Evolutionary conservation across 2,888 invertebrate species (phyloP), one percentile per base, ranked within the genome.

Genomic region (Athetis lepigone): DNA sequence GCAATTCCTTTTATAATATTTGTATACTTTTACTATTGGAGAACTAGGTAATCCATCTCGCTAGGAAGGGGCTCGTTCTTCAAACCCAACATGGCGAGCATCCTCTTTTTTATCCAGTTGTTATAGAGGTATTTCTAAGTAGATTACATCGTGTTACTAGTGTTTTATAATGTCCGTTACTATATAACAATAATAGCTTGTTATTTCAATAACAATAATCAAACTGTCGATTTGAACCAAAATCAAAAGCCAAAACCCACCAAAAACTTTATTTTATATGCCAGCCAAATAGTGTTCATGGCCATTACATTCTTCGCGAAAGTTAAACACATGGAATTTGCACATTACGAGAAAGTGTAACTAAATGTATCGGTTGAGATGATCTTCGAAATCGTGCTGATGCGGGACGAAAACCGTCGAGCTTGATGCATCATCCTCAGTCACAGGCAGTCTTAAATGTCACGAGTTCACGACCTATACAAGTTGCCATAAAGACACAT

Each of bases 321-420:
- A 80, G 81, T 80, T 75, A 82, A 75, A 77, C 77, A 73, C 66
- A 68, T 77, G 70, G 76, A 74, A 81, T 79, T 78, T 78, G 81
- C 76, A 79, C 77, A 79, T 81, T 70, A 73, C 82, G 88, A 83
- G 90, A 90, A 90, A 90, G 90, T 89, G 84, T 82, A 80, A 80
- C 83, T 80, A 79, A 86, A 84, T 80, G 76, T 82, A 82, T 76
- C 77, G 77, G 82, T 65, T 62, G 49, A 51, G 57, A 69, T 72
- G 54, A 60, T 71, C 73, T 74, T 67, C 19, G 56, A 61, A 69
- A 64, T 75, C 75, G 69, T 70, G 67, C 69, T 55, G 66, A 49
- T 58, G 65, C 75, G 70, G 57, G 70, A 70, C 60, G 70, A 75
- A 71, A 70, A 42, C 50, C 52, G 45, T 59, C 52, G 47, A 62